A percentile compares a stretch with the other conserved stretches of the same genome.
These are phyloP conservation scores for Craniophora ligustri DNA, from an alignment of 2,888 invertebrate genomes.

Conservation along the genomic window DNA sequence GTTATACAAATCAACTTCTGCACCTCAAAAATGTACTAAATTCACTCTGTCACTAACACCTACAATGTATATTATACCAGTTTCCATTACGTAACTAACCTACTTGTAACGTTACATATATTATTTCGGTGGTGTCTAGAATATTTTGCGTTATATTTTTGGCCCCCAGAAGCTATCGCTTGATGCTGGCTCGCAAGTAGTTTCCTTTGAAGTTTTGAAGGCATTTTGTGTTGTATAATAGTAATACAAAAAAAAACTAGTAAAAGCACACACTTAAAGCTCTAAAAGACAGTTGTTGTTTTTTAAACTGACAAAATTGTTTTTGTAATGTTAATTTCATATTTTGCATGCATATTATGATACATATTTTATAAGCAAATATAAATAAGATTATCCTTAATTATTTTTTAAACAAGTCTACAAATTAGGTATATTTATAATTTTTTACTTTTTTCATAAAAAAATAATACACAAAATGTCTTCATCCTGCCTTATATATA, in stretches of 20 bases:
- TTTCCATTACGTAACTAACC: constrained; percentile 52
- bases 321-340: no score
- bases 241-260: no score
- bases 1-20: not conserved
- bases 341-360: no score
- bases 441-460: not conserved
- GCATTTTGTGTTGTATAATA: constrained; percentile 34
- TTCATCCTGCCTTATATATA: constrained; percentile 29
- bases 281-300: no score
- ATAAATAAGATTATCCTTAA: no score
- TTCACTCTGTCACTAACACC: constrained; percentile 35
- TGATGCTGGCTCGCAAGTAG: constrained; percentile 52
- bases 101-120: constrained; percentile 37
- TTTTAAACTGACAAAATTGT: no score
- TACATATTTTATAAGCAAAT: no score
- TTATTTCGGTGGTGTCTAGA: constrained; percentile 51
- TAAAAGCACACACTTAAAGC: no score
- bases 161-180: constrained; percentile 43
- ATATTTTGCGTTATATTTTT: constrained; percentile 39
- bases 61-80: constrained; percentile 32
- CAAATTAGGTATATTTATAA: no score
- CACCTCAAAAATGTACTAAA: not conserved
- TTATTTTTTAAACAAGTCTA: no score
- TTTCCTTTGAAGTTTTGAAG: constrained; percentile 23
- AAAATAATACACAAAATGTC: constrained; percentile 19